Conservation (phyloP, 2,797 vertebrate species). For the Squalus acanthias region DNA sequence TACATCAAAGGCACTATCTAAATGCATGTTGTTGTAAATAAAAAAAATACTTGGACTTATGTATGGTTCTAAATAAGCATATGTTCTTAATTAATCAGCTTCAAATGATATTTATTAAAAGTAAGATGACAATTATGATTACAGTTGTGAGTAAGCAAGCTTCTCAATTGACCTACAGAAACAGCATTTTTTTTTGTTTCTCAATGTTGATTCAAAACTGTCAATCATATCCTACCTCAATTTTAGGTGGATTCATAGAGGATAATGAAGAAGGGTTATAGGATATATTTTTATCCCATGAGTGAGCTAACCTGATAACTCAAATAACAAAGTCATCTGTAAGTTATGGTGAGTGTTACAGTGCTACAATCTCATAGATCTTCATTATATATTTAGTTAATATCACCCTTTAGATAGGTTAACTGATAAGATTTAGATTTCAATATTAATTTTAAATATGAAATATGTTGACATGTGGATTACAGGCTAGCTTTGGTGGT, state of each 20-base stretch:
- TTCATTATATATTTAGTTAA: background rate
- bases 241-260: background rate
- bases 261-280: background rate
- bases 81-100: background rate
- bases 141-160: background rate
- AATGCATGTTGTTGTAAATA: background rate
- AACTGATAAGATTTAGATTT: background rate
- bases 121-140: background rate
- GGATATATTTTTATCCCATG: background rate
- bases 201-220: background rate
- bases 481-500: background rate
- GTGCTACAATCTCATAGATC: background rate
- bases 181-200: background rate
- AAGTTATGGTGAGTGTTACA: background rate
- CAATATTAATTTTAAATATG: slow-evolving; percentile 12
- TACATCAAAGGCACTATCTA: background rate
- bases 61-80: background rate
- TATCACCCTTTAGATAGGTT: background rate
- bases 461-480: background rate
- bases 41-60: background rate
- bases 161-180: background rate
- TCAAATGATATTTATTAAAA: background rate
- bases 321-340: background rate
- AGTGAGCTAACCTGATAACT: background rate
- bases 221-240: background rate